phyloP scores from a whole-genome alignment of 2,113 vertebrate species.

The Regulus satrapa region DNA sequence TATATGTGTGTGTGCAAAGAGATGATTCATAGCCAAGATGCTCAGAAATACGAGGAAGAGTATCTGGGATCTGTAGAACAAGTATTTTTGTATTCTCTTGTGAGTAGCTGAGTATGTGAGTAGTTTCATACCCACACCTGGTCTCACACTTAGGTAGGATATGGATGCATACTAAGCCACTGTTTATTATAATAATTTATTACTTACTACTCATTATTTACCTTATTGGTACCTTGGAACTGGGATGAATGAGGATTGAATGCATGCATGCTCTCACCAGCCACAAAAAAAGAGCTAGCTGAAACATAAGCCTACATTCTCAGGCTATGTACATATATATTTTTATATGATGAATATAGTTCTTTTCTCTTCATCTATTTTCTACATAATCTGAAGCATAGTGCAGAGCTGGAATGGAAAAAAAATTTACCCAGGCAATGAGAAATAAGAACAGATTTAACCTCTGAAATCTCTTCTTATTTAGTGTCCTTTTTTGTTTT shows the following conservation, averaged over 20 bases:
- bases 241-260: not conserved
- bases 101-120: not conserved
- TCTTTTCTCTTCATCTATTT: not conserved
- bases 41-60: not conserved
- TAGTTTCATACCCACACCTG: not conserved
- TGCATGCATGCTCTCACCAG: not conserved
- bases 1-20: not conserved
- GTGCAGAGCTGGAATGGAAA: not conserved
- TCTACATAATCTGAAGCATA: not conserved
- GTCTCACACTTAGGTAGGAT: not conserved
- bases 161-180: not conserved
- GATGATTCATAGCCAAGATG: not conserved
- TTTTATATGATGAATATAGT: not conserved
- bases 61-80: not conserved
- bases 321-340: fast-evolving
- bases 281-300: not conserved
- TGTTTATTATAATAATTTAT: not conserved
- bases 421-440: not conserved
- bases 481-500: not conserved
- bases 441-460: not conserved
- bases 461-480: not conserved
- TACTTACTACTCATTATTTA: not conserved
- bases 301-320: not conserved
- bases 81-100: not conserved
- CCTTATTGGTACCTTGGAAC: not conserved